Evolutionary conservation across 1,140 invertebrate species (phyloP), one percentile per base, ranked within the genome.

Genomic region (Meteorus sp.): DNA sequence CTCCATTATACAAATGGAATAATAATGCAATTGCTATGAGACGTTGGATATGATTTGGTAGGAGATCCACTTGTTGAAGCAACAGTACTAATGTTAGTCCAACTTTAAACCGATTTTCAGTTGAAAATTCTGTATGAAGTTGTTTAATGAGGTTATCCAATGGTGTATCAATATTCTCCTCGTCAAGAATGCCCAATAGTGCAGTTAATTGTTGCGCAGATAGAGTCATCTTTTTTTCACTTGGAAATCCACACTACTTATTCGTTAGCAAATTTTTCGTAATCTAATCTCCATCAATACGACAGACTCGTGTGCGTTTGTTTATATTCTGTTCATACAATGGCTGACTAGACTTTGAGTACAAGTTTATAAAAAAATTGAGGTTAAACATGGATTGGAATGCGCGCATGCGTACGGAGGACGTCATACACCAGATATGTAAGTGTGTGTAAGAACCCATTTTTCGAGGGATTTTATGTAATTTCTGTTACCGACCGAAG

Each of bases 91-190:
- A 71, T 5, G 85, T 82, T 66, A 77, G 81, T 53, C 85, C 86
- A 35, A 87, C 84, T 80, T 91, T 90, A 69, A 91, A 93, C 71
- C 87, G 85, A 66, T 93, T 89, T 47, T 86, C 82, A 74, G 88
- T 88, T 1, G 85, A 82, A 70, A 93, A 92, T 59, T 83, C 84
- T 71, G 90, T 90, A 69, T 90, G 88, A 37, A 93, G 79, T 68
- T 89, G 86, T 60, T 80, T 81, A 2, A 84, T 83, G 15, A 91
- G 72, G 22, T 73, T 76, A 68, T 92, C 89, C 63, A 91, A 80
- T 9, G 82, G 84, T 35, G 78, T 83, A 48, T 86, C 85, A 7
- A 85, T 78, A 59, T 85, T 85, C 59, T 86, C 84, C 72, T 88
- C 86, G 58, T 85, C 85, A 3, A 91, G 72, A 44, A 91, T 81